Percentiles rank a stretch among this genome's conserved stretches.
These are phyloP conservation scores for Eurystomus gularis DNA, from an alignment of 2,113 vertebrate species.

Conservation along the genomic window DNA sequence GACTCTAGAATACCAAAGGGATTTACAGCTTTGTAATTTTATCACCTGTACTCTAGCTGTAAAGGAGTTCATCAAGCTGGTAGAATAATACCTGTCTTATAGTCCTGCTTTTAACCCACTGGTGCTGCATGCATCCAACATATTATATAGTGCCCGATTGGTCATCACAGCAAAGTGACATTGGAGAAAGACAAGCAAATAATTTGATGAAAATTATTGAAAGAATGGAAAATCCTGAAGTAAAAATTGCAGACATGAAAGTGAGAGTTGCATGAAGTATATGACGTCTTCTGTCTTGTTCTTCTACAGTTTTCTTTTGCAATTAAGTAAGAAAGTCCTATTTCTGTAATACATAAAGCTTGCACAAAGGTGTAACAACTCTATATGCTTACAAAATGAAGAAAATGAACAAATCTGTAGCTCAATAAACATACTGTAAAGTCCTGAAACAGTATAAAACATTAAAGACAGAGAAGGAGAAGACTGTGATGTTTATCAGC, in stretches of 20 bases:
- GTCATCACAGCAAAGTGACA: neutral
- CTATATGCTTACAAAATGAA: neutral
- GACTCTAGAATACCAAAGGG: slow-evolving; percentile 36
- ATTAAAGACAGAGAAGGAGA: neutral
- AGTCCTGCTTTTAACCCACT: neutral
- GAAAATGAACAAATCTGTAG: neutral
- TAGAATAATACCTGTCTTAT: slow-evolving; percentile 29
- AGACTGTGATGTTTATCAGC: neutral
- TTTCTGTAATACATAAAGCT: neutral
- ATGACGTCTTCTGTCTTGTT: neutral
- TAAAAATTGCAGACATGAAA: neutral
- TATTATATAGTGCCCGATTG: neutral
- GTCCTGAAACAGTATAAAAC: neutral
- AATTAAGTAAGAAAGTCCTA: neutral
- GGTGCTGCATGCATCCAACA: neutral
- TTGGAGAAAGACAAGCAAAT: neutral
- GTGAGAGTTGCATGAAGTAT: accelerated
- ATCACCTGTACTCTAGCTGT: slow-evolving; percentile 45
- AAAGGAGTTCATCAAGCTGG: slow-evolving; percentile 59
- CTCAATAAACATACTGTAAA: neutral
- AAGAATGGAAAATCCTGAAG: neutral
- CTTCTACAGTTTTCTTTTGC: neutral
- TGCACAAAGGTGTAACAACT: neutral
- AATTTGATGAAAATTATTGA: neutral
- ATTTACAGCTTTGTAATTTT: slow-evolving; percentile 64